Evolutionary conservation across 2,113 vertebrate species (phyloP).

Genomic region (Ceyx melanurus): DNA sequence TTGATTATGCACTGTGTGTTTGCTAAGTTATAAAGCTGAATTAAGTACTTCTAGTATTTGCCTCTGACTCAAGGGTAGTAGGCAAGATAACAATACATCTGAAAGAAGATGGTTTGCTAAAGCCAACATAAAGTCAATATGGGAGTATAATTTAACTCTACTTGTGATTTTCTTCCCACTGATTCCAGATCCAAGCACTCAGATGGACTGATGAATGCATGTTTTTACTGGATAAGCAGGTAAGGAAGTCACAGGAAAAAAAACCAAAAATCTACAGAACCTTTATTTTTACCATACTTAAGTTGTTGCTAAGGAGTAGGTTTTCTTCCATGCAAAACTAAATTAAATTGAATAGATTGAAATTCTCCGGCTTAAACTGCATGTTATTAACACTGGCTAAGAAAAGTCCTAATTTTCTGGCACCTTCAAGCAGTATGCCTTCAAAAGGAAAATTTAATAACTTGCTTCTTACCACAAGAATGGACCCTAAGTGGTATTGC

Average conservation of each 20-base stretch:
- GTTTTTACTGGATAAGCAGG: conserved; percentile 53
- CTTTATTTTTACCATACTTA: conserved; percentile 17
- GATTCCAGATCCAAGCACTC: conserved; percentile 13
- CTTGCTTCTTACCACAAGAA: conserved; percentile 55
- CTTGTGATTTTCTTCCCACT: conserved; percentile 14
- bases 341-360: background rate
- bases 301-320: conserved; percentile 24
- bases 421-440: conserved; percentile 12
- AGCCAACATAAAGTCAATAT: background rate
- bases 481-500: background rate
- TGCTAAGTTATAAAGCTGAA: background rate
- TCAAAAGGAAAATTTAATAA: conserved; percentile 68
- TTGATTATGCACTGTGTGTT: background rate
- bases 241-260: background rate
- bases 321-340: conserved; percentile 55
- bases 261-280: background rate
- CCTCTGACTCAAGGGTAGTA: background rate
- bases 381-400: conserved; percentile 42
- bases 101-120: background rate
- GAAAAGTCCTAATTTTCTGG: conserved; percentile 46
- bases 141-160: background rate
- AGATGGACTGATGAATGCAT: conserved; percentile 7
- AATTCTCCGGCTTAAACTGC: conserved; percentile 40
- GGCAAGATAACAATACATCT: background rate
- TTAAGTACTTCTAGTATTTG: background rate